Conservation (phyloP, 1,140 invertebrate species). For the Caligus rogercresseyi region DNA sequence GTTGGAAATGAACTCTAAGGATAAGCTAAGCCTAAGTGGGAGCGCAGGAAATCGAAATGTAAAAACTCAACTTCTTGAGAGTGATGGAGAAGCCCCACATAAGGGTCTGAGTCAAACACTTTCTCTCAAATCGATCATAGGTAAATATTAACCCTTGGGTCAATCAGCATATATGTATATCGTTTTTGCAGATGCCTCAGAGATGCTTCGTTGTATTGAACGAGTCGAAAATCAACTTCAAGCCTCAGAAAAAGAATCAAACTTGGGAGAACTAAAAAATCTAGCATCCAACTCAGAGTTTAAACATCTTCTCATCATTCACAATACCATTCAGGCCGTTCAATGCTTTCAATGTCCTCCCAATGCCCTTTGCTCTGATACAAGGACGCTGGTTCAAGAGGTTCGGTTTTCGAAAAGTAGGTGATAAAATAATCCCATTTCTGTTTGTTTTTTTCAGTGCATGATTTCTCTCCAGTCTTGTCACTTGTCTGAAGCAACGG, state of each 20-base stretch:
- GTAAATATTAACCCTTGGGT: neutral
- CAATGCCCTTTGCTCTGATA: slow-evolving; percentile 2
- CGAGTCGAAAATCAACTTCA: neutral
- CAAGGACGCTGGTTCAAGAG: slow-evolving; percentile 15
- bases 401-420: neutral
- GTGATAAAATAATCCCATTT: neutral
- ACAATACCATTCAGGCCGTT: slow-evolving; percentile 18
- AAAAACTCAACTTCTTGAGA: too few species aligned
- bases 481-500: slow-evolving; percentile 37
- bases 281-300: slow-evolving; percentile 1
- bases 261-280: neutral
- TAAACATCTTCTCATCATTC: slow-evolving; percentile 14
- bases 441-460: slow-evolving; percentile 14
- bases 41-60: too few species aligned
- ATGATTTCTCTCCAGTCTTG: slow-evolving; percentile 13
- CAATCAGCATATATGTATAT: neutral
- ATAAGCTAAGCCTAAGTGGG: too few species aligned
- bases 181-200: neutral
- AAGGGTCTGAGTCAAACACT: slow-evolving; percentile 5
- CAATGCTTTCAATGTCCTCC: slow-evolving; percentile 20
- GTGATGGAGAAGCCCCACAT: neutral
- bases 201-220: neutral
- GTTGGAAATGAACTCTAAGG: neutral
- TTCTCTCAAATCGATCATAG: slow-evolving; percentile 5
- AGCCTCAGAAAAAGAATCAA: neutral